These are phyloP conservation scores for Labroides dimidiatus DNA, from an alignment of 2,797 vertebrate species.

Conservation along the genomic window DNA sequence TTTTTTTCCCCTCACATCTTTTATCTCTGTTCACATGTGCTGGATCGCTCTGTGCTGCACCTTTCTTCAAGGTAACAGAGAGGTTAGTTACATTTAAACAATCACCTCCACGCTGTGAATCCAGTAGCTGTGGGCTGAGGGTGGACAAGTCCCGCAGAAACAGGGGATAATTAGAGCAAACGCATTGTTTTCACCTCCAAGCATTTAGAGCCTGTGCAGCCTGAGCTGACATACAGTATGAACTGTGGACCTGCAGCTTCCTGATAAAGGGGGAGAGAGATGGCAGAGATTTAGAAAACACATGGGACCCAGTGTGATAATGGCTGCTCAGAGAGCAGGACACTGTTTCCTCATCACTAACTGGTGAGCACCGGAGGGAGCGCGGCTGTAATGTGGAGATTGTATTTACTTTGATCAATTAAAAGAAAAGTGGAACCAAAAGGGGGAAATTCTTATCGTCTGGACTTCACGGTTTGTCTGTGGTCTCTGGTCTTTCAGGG, in stretches of 20 bases:
- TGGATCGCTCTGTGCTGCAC: slow-evolving; percentile 29
- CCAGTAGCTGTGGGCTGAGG: slow-evolving; percentile 30
- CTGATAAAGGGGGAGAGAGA: slow-evolving; percentile 66
- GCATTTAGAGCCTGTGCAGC: slow-evolving; percentile 48
- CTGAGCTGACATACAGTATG: slow-evolving; percentile 51
- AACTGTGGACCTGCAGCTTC: slow-evolving; percentile 68
- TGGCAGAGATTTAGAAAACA: slow-evolving; percentile 62
- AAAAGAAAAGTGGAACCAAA: slow-evolving; percentile 5
- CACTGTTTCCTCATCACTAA: slow-evolving; percentile 47
- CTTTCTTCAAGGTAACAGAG: slow-evolving; percentile 51
- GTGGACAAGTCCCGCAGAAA: slow-evolving; percentile 36
- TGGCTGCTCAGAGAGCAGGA: slow-evolving; percentile 31
- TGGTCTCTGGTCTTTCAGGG: too few species aligned
- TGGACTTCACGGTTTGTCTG: too few species aligned
- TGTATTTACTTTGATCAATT: slow-evolving; percentile 74
- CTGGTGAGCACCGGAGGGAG: slow-evolving; percentile 54
- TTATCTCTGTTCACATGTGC: slow-evolving; percentile 29
- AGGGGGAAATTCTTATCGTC: slow-evolving; percentile 9
- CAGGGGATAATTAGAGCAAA: slow-evolving; percentile 58
- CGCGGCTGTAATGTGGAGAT: slow-evolving; percentile 60
- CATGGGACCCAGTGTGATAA: slow-evolving; percentile 48
- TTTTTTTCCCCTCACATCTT: slow-evolving; percentile 10
- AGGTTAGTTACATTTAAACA: slow-evolving; percentile 57
- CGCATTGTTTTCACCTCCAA: slow-evolving; percentile 52
- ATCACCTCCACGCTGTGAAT: slow-evolving; percentile 3